Evolutionary conservation across 2,797 vertebrate species (phyloP), one percentile per base, ranked within the genome.

Genomic region (Acrossocheilus fasciatus): DNA sequence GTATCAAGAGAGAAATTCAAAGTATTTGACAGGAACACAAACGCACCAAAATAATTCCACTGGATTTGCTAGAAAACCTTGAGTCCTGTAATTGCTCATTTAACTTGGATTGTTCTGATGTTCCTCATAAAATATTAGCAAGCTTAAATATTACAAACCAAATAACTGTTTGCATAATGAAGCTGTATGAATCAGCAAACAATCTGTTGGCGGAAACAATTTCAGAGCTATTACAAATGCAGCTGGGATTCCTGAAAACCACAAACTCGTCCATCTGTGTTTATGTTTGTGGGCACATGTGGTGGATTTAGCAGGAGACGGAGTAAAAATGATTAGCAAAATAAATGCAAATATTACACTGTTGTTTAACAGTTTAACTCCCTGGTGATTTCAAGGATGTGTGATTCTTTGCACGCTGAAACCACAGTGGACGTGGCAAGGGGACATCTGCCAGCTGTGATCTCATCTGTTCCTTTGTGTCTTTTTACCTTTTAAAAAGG

Each of bases 161-260:
- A 77, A 90, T 83, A 89, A 87, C 6, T 6, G 87, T 90, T 83
- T 81, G 84, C 73, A 84, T 70, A 81, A 85, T 87, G 86, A 54
- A 83, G 30, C 64, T 69, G 50, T 41, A 74, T 17, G 54, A 45
- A 87, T 85, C 52, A 70, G 82, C 78, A 89, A 88, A 89, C 88
- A 87, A 74, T 81, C 75, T 81, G 79, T 85, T 83, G 85, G 80
- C 72, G 34, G 86, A 88, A 68, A 79, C 78, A 90, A 90, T 90
- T 90, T 91, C 47, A 57, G 23, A 82, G 57, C 43, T 62, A 83
- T 80, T 82, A 81, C 59, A 88, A 84, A 78, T 79, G 66, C 82
- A 88, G 86, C 72, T 87, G 18, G 59, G 81, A 88, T 73, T 72
- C 6, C 64, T 41, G 80, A 62, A 54, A 69, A 26, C 39, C 76